Conservation (phyloP, 1,140 invertebrate genomes). For the Bombus confusus region DNA sequence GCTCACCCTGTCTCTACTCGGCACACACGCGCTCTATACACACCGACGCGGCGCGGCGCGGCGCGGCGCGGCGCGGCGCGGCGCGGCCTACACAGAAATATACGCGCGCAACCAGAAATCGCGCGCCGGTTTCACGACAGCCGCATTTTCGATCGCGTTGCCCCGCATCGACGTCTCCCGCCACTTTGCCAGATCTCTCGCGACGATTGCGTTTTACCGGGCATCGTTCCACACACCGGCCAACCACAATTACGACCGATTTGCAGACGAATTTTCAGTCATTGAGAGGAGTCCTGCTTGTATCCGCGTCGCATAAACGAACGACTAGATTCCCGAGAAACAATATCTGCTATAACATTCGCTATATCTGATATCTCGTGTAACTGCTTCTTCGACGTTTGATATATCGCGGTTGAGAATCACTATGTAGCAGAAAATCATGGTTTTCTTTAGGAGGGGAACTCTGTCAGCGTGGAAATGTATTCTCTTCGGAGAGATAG, state of each 20-base stretch:
- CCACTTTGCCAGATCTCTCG: neutral
- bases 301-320: too few species aligned
- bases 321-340: too few species aligned
- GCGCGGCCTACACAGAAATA: neutral
- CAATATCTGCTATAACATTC: too few species aligned
- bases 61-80: too few species aligned
- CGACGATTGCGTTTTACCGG: too few species aligned
- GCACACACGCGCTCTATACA: slow-evolving; percentile 48
- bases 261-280: neutral
- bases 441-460: neutral
- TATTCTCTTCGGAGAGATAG: neutral
- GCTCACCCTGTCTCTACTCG: slow-evolving; percentile 66
- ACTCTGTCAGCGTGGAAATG: neutral
- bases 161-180: neutral
- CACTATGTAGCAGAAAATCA: neutral
- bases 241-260: neutral
- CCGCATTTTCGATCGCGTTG: slow-evolving; percentile 16
- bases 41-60: neutral
- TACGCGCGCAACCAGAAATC: slow-evolving; percentile 31
- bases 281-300: too few species aligned
- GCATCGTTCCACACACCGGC: neutral
- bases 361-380: too few species aligned
- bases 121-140: slow-evolving; percentile 42
- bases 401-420: neutral
- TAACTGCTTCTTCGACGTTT: neutral